Conservation (phyloP, 1,140 invertebrate genomes). For the Pectinophora gossypiella region DNA sequence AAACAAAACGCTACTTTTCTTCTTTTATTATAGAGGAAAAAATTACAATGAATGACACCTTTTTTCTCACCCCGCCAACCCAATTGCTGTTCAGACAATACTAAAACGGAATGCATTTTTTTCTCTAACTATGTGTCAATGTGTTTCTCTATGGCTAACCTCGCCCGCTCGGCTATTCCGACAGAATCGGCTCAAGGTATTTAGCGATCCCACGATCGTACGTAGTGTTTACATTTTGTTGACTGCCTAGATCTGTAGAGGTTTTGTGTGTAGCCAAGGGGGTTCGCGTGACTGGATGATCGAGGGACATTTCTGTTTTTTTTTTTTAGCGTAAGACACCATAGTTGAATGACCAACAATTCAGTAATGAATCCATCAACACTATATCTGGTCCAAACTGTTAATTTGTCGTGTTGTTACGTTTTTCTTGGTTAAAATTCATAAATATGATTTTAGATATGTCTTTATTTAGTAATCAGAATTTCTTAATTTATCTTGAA, state of each 20-base stretch:
- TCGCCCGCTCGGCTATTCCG: conserved; percentile 71
- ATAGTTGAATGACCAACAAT: no score
- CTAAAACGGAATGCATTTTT: conserved; percentile 33
- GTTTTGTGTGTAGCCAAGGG: conserved; percentile 73
- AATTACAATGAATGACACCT: no score
- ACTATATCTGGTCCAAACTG: no score
- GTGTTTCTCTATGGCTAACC: conserved; percentile 66
- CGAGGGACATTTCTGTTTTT: conserved; percentile 42
- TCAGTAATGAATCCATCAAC: no score
- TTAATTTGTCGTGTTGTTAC: no score
- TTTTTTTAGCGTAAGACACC: neutral
- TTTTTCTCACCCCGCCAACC: neutral
- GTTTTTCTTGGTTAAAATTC: no score
- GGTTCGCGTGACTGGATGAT: conserved; percentile 54
- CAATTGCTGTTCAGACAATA: neutral
- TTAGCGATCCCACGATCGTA: conserved; percentile 16
- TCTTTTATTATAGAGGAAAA: no score
- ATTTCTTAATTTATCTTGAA: no score
- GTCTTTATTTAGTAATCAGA: no score
- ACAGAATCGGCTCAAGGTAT: conserved; percentile 71
- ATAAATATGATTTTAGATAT: no score
- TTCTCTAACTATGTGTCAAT: conserved; percentile 66
- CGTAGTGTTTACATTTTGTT: conserved; percentile 36
- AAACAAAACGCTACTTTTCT: no score
- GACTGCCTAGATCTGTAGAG: conserved; percentile 59